A percentile compares a stretch with the other conserved stretches of the same genome.
Evolutionary conservation across 2,888 invertebrate genomes (phyloP).

Genomic region (Ormyrus labotus): DNA sequence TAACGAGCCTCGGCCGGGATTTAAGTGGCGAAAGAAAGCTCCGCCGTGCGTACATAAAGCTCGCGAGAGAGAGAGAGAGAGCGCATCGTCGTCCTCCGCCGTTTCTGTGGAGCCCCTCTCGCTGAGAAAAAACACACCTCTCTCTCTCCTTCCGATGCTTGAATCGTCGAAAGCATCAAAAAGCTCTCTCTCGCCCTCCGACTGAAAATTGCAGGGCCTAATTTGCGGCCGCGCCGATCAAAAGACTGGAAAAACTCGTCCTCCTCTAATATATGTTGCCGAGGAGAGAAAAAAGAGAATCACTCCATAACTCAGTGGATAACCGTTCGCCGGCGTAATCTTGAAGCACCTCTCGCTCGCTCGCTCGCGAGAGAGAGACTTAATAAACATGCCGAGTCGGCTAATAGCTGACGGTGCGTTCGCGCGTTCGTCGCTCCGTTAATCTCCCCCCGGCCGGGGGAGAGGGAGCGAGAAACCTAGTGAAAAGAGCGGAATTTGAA

Average conservation of each 20-base stretch:
- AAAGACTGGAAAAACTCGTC: neutral
- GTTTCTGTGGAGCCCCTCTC: no score
- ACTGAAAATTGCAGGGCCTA: conserved; percentile 26
- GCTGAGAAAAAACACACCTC: neutral
- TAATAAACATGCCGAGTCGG: no score
- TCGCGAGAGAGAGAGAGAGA: no score
- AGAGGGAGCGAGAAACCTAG: conserved; percentile 7
- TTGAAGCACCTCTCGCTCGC: no score
- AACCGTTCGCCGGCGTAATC: no score
- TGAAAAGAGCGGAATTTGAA: conserved; percentile 47
- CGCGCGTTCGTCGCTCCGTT: no score
- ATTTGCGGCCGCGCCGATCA: conserved; percentile 34
- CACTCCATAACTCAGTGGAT: neutral
- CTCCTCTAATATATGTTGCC: no score
- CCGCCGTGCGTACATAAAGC: neutral
- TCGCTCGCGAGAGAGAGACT: no score
- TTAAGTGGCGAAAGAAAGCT: conserved; percentile 30
- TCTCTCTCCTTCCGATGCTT: conserved; percentile 31
- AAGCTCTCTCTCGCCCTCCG: neutral
- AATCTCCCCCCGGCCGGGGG: no score
- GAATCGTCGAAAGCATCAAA: conserved; percentile 33
- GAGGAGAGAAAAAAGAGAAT: neutral
- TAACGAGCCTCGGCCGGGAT: conserved; percentile 41
- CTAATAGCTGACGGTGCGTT: no score
- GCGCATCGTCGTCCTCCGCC: neutral